Percentiles rank a stretch among this genome's conserved stretches.
Conservation (phyloP, 1,140 invertebrate species). For the Lanistes nyassanus region DNA sequence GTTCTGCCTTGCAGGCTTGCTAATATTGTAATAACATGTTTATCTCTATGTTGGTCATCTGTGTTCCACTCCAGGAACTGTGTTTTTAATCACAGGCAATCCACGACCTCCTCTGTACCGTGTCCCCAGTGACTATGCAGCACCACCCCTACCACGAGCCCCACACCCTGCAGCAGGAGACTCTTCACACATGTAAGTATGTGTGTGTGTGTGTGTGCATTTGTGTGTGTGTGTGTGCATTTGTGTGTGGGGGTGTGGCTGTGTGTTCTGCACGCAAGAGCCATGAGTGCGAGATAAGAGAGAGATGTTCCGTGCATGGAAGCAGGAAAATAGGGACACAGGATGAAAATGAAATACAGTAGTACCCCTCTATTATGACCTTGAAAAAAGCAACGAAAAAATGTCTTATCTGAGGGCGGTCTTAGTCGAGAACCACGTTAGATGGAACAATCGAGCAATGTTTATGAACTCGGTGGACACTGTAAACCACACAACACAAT, state of each 20-base stretch:
- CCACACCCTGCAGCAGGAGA: constrained; percentile 39
- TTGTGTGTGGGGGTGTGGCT: background rate
- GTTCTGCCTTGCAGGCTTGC: background rate
- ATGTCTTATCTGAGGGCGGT: too few relatives aligned
- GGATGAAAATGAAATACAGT: too few relatives aligned
- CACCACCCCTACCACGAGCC: constrained; percentile 46
- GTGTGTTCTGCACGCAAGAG: too few relatives aligned
- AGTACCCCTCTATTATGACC: too few relatives aligned
- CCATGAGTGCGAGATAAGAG: too few relatives aligned
- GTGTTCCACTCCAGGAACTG: constrained; percentile 48
- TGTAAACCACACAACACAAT: background rate
- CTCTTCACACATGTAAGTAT: constrained; percentile 15
- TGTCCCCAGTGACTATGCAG: constrained; percentile 69
- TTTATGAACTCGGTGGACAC: background rate
- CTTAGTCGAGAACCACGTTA: too few relatives aligned
- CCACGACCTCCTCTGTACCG: constrained; percentile 41
- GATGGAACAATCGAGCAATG: too few relatives aligned
- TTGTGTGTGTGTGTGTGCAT: background rate
- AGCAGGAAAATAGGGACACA: too few relatives aligned
- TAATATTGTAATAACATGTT: too few relatives aligned
- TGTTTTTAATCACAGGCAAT: constrained; percentile 58
- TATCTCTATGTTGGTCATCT: background rate
- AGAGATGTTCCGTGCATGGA: too few relatives aligned
- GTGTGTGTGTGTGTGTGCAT: constrained; percentile 21
- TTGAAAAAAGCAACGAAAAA: too few relatives aligned